Evolutionary conservation across 2,113 vertebrate species (phyloP).

Genomic region (Sminthopsis crassicaudata): DNA sequence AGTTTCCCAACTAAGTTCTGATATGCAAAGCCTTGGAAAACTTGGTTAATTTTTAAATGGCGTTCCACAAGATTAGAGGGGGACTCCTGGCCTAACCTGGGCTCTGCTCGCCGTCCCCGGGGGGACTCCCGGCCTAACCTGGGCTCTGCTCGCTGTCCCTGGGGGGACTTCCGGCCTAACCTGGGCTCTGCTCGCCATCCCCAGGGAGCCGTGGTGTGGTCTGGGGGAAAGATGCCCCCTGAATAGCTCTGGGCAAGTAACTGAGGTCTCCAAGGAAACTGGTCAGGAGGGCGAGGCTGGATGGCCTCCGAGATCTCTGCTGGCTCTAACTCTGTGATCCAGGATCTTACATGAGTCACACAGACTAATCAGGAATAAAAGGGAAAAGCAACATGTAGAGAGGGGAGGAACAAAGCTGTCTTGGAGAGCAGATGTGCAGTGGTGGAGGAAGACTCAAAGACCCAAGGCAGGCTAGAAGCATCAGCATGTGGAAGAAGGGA

Average conservation of each 20-base stretch:
- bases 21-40: background rate
- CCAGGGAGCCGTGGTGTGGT: no score
- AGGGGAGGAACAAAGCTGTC: background rate
- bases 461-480: background rate
- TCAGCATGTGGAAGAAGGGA: background rate
- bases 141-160: no score
- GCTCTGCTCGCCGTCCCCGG: no score
- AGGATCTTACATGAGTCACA: background rate
- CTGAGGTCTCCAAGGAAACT: background rate
- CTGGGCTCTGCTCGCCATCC: background rate
- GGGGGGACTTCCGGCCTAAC: background rate
- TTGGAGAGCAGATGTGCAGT: background rate
- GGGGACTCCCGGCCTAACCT: background rate
- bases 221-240: background rate
- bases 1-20: conserved; percentile 23
- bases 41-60: background rate
- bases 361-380: background rate
- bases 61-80: background rate
- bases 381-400: background rate
- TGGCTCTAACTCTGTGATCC: background rate
- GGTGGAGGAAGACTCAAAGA: background rate
- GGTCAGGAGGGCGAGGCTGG: background rate
- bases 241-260: background rate
- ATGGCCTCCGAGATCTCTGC: background rate
- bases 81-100: background rate